A percentile compares a stretch with the other conserved stretches of the same genome.
phyloP scores from a whole-genome alignment of 2,113 vertebrate species.

The Mobula birostris region DNA sequence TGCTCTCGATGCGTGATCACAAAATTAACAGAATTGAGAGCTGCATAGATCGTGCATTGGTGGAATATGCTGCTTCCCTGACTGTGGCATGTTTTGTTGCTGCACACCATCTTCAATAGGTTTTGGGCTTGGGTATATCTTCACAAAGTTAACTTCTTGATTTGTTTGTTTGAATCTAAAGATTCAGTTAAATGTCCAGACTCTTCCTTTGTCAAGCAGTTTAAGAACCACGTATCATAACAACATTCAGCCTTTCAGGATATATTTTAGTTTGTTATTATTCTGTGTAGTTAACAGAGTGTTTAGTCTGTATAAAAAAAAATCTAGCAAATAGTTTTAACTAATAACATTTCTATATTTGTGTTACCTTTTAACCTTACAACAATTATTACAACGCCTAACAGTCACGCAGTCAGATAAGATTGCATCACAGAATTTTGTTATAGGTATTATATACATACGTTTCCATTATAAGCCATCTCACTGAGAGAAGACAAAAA shows the following conservation, averaged over 20 bases:
- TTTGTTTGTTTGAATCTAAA: not conserved
- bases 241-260: not conserved
- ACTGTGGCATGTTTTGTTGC: not conserved
- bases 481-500: not conserved
- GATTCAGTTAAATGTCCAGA: not conserved
- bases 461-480: not conserved
- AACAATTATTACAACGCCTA: not conserved
- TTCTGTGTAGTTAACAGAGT: not conserved
- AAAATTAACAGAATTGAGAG: not conserved
- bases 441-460: no score
- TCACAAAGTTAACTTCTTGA: no score
- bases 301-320: not conserved
- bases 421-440: no score
- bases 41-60: not conserved
- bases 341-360: not conserved
- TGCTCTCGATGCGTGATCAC: not conserved
- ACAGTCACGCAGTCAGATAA: not conserved
- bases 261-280: not conserved
- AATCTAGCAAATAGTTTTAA: not conserved
- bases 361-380: not conserved
- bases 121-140: not conserved
- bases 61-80: not conserved
- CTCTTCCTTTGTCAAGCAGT: not conserved
- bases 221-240: not conserved
- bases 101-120: not conserved